Evolutionary conservation across 1,140 invertebrate species (phyloP).

Genomic region (Nylanderia fulva): DNA sequence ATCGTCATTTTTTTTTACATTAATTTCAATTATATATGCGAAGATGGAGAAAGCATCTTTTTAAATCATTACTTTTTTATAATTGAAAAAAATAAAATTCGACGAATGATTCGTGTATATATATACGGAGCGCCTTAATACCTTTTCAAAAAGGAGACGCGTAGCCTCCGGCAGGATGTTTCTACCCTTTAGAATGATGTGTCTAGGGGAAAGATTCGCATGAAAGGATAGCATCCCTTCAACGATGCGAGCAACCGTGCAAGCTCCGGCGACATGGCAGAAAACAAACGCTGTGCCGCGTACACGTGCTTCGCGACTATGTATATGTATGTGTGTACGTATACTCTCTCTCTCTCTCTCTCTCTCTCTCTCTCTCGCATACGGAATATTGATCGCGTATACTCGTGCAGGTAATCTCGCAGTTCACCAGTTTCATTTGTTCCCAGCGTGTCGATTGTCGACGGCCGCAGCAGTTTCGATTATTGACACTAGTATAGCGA

Average conservation of each 20-base stretch:
- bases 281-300: conserved; percentile 68
- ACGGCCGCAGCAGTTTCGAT: neutral
- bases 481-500: conserved; percentile 2
- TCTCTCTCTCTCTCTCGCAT: no score
- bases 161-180: neutral
- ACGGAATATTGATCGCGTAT: conserved; percentile 79
- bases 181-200: neutral
- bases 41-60: no score
- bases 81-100: neutral
- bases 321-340: conserved; percentile 40
- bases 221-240: conserved; percentile 6
- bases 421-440: conserved; percentile 75
- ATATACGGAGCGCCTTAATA: neutral
- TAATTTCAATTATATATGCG: no score
- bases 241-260: conserved; percentile 17
- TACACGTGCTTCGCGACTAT: conserved; percentile 72
- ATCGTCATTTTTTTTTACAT: no score
- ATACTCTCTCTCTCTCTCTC: no score
- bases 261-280: conserved; percentile 60
- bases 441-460: conserved; percentile 69
- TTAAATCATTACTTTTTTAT: no score
- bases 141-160: neutral
- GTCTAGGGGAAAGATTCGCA: neutral
- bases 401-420: conserved; percentile 68
- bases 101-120: neutral